Base-by-base conservation (phyloP, 2,113 vertebrate species). In the Coreoperca whiteheadi region DNA sequence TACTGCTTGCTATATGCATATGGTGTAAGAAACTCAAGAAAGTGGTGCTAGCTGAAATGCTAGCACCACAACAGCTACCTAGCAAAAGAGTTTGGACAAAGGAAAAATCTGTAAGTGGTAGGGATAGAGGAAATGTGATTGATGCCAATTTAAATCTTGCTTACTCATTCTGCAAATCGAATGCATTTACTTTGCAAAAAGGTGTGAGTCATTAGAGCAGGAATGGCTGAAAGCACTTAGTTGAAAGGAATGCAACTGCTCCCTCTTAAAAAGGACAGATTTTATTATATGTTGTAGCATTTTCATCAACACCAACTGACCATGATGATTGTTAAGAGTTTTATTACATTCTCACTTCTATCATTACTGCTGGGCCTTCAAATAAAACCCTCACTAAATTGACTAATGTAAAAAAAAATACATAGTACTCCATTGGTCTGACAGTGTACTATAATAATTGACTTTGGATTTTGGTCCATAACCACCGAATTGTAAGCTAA, bases 111-210 rank as follows among this genome's bases (percentile, higher is more conserved):
- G 21, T 77, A 77, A 77, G 56, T 57, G 43, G 46, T 37, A 53
- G 73, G 43, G 63, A 63, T n/a, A n/a, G 32, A 60, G 60, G 65
- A 82, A 74, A 67, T 68, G 81, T 53, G 53, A 73, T 18, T 82
- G 75, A 82, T 39, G 39, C 43, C 51, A 76, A 59, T 81, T 74
- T 67, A 69, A 63, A 82, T 74, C 51, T 65, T 28, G 20, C 30
- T 59, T 18, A 53, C 46, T 34, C 63, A 71, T 69, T 66, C 77
- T 75, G 51, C 69, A 71, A 74, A 75, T 63, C 32, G 15, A 77
- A 74, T 83, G 41, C 72, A 70, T 77, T 79, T 69, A 39, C 28
- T 66, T 67, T 46, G 53, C 41, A 84, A 69, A 76, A 57, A 69
- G 46, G 41, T 70, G 46, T 32, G 63, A 56, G 59, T 57, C 60